These are phyloP conservation scores for Sinohyriopsis cumingii DNA, from an alignment of 2,888 invertebrate genomes.

Conservation along the genomic window DNA sequence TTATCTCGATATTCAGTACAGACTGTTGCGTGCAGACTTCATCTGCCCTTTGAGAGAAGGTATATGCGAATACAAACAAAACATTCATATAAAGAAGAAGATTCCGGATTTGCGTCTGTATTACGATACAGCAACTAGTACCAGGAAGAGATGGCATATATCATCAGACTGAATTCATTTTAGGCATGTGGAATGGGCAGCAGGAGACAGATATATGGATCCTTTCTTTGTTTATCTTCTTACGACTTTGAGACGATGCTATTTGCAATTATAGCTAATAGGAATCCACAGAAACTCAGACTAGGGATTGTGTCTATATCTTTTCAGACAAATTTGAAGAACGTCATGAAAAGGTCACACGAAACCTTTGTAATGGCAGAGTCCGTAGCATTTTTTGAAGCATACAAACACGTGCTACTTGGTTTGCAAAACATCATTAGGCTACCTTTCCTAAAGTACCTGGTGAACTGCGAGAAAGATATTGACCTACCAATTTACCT, in stretches of 20 bases:
- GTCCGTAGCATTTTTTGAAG: constrained; percentile 85
- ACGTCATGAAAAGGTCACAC: constrained; percentile 11
- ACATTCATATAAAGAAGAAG: constrained; percentile 35
- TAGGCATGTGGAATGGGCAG: constrained; percentile 71
- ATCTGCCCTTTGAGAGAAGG: constrained; percentile 82
- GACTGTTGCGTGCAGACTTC: constrained; percentile 86
- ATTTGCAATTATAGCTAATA: constrained; percentile 77
- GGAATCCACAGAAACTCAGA: constrained; percentile 30
- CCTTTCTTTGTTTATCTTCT: constrained; percentile 81
- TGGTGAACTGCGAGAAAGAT: constrained; percentile 34
- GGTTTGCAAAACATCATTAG: constrained; percentile 77
- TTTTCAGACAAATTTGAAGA: constrained; percentile 29
- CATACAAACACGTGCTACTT: constrained; percentile 82
- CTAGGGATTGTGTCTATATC: constrained; percentile 42
- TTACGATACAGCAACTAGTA: constrained; percentile 40
- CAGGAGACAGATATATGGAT: constrained; percentile 81
- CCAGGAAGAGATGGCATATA: constrained; percentile 43
- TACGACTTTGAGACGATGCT: constrained; percentile 81
- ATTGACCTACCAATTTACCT: constrained; percentile 36
- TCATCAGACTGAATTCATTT: constrained; percentile 39
- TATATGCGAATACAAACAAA: constrained; percentile 74
- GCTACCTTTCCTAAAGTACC: constrained; percentile 42
- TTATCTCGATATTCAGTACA: constrained; percentile 84
- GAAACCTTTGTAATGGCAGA: constrained; percentile 78
- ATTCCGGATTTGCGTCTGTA: constrained; percentile 51